These are phyloP conservation scores for Paguma larvata DNA, from an alignment of 2,797 vertebrate species.

Conservation along the genomic window DNA sequence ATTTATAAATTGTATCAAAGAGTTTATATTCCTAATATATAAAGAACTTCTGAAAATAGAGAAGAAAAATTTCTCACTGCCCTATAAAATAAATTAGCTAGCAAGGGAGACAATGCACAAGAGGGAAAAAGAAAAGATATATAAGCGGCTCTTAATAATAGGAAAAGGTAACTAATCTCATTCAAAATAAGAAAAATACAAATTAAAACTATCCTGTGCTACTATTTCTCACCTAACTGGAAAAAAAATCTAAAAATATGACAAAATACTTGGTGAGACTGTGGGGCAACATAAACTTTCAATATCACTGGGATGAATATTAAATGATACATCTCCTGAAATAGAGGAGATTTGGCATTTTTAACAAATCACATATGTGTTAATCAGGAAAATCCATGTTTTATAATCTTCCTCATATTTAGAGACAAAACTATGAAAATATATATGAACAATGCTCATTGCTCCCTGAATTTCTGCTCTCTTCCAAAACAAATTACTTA, in stretches of 20 bases:
- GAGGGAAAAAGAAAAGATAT: not conserved
- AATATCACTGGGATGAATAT: not conserved
- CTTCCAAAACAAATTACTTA: constrained; percentile 26
- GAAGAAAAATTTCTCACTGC: not conserved
- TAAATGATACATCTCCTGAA: not conserved
- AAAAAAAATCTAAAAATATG: not conserved
- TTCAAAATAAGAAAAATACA: not conserved
- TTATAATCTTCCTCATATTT: not conserved
- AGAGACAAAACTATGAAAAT: not conserved
- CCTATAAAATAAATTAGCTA: not conserved
- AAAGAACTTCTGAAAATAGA: not conserved
- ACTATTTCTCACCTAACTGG: not conserved
- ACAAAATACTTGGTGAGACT: not conserved
- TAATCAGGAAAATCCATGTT: not conserved
- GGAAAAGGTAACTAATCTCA: not conserved
- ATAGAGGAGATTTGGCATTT: not conserved
- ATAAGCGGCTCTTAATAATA: not conserved
- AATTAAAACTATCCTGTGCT: not conserved
- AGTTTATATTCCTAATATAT: not conserved
- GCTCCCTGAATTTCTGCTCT: not conserved
- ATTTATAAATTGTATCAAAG: not conserved
- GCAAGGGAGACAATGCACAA: not conserved
- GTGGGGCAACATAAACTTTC: not conserved
- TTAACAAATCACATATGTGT: not conserved
- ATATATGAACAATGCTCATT: not conserved